Evolutionary conservation across 2,113 vertebrate species (phyloP), one percentile per base, ranked within the genome.

Genomic region (Phrynocephalus versicolor): DNA sequence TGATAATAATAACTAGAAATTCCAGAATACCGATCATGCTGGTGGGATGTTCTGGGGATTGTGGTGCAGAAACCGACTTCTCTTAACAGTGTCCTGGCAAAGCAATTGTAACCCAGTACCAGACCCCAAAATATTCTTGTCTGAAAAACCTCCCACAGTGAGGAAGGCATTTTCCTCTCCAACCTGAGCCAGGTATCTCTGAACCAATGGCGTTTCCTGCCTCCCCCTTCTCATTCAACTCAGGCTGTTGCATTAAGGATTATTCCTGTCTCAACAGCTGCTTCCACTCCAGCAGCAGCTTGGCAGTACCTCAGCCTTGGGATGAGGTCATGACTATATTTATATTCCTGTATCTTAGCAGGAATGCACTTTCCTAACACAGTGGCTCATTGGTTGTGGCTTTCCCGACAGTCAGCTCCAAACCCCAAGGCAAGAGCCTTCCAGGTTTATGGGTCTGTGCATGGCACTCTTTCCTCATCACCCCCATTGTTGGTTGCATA

Each of bases 291-390:
- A 51, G 41, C 37, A 8, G 39, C 23, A 35, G 4, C 33, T 62
- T 85, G 57, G 69, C 84, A 37, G 39, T 10, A 13, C n/a, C 57
- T 73, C 37, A 64, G 57, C 70, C 27, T 64, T 75, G 82, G 82
- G 39, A 75, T 86, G 84, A 86, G 60, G n/a, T 86, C 78, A 86
- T 81, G 18, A 19, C 78, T 81, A 74, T 86, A 81, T 65, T 30
- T 73, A 64, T 81, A 62, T 72, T 57, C 62, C 13, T 85, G 6
- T 86, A 30, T 74, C 70, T n/a, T 81, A 70, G 39, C 60, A 64
- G 78, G 78, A 74, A 86, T 81, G 84, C 55, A 69, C 55, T 86
- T 86, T 81, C 58, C 70, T 19, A 25, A 74, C 19, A 12, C 58
- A 55, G 84, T 64, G 57, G 25, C 70, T 85, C 73, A 37, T 1